Conservation (phyloP, 2,888 invertebrate genomes). For the Cephus pulcher region DNA sequence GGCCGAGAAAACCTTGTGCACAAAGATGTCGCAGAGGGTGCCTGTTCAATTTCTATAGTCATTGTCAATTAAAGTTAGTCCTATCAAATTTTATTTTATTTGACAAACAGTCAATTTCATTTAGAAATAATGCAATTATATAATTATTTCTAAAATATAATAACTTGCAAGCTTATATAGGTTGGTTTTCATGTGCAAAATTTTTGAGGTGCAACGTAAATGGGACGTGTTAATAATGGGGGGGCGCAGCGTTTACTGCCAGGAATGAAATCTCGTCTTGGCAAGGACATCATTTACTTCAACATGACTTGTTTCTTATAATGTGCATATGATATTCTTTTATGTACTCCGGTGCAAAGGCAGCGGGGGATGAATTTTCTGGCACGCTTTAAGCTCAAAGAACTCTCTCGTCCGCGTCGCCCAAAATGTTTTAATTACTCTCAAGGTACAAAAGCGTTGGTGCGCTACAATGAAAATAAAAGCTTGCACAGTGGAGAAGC, state of each 20-base stretch:
- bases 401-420: constrained; percentile 31
- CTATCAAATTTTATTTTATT: neutral
- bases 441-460: constrained; percentile 45
- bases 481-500: constrained; percentile 26
- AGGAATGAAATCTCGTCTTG: neutral
- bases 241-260: neutral
- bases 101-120: neutral
- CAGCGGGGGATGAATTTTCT: constrained; percentile 40
- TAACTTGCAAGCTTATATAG: too few species aligned
- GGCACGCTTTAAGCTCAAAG: constrained; percentile 46
- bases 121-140: neutral
- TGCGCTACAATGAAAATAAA: constrained; percentile 30
- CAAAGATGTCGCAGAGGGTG: neutral
- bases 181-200: neutral
- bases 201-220: neutral
- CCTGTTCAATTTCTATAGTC: neutral
- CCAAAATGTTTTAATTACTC: constrained; percentile 57
- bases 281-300: neutral
- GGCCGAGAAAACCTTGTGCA: neutral
- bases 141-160: too few species aligned
- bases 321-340: constrained; percentile 16
- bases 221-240: neutral
- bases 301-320: neutral
- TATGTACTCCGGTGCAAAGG: constrained; percentile 9
- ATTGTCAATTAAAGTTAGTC: neutral